These are phyloP conservation scores for Oriolus oriolus DNA, from an alignment of 2,113 vertebrate species.

Conservation along the genomic window DNA sequence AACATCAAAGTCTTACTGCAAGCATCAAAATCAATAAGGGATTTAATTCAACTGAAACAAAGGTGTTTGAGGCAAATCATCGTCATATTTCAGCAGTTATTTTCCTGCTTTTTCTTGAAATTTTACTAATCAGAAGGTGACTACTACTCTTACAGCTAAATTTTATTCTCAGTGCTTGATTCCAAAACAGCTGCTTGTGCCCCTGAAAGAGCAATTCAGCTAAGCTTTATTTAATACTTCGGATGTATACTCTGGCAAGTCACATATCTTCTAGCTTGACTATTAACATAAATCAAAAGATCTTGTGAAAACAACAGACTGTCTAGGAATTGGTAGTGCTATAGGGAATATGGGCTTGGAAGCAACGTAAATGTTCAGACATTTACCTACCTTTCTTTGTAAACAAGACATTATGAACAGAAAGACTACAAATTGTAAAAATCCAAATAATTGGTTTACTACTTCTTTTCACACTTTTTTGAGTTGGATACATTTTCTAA, in stretches of 20 bases:
- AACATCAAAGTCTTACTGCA: neutral
- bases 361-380: neutral
- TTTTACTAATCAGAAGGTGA: neutral
- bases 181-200: neutral
- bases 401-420: neutral
- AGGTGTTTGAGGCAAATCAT: neutral
- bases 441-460: neutral
- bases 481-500: neutral
- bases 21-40: neutral
- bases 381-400: neutral
- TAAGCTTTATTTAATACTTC: neutral
- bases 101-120: neutral
- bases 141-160: neutral
- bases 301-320: neutral
- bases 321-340: neutral
- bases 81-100: neutral
- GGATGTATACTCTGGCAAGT: neutral
- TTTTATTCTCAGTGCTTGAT: neutral
- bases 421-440: neutral
- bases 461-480: neutral
- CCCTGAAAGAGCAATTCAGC: neutral
- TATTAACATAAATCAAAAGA: neutral
- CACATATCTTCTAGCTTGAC: neutral
- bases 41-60: neutral
- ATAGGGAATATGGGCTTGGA: neutral